A percentile compares a stretch with the other conserved stretches of the same genome.
Evolutionary conservation across 2,797 vertebrate genomes (phyloP).

Genomic region (Emys orbicularis): DNA sequence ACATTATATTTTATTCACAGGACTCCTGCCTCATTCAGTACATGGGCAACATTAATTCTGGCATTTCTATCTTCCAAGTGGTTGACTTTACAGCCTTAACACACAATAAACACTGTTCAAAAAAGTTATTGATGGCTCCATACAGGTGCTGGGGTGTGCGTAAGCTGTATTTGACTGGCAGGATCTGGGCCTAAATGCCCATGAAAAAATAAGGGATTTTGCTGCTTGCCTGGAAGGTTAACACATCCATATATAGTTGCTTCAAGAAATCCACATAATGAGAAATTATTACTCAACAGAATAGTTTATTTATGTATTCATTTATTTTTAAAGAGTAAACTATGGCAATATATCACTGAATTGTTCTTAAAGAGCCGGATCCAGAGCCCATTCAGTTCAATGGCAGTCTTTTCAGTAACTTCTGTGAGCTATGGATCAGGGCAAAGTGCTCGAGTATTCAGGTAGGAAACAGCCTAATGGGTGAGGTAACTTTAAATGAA

Average conservation of each 20-base stretch:
- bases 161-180: neutral
- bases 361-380: conserved; percentile 34
- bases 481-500: conserved; percentile 18
- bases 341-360: conserved; percentile 14
- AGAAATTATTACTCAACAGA: conserved; percentile 50
- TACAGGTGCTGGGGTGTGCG: neutral
- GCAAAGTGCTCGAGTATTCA: neutral
- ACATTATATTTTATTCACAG: neutral
- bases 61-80: neutral
- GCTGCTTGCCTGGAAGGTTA: conserved; percentile 8
- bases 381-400: neutral
- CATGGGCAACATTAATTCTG: neutral
- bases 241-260: conserved; percentile 3
- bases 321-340: conserved; percentile 32
- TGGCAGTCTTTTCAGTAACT: neutral
- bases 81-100: neutral
- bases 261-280: conserved; percentile 23
- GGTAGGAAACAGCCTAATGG: neutral
- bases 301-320: conserved; percentile 16
- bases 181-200: neutral
- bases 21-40: neutral
- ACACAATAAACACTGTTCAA: neutral
- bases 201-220: neutral
- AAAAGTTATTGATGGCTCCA: neutral
- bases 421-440: neutral